Evolutionary conservation across 23 tunicate species (phyloP), one percentile per base, ranked within the genome.

Genomic region (Diplosoma virens): DNA sequence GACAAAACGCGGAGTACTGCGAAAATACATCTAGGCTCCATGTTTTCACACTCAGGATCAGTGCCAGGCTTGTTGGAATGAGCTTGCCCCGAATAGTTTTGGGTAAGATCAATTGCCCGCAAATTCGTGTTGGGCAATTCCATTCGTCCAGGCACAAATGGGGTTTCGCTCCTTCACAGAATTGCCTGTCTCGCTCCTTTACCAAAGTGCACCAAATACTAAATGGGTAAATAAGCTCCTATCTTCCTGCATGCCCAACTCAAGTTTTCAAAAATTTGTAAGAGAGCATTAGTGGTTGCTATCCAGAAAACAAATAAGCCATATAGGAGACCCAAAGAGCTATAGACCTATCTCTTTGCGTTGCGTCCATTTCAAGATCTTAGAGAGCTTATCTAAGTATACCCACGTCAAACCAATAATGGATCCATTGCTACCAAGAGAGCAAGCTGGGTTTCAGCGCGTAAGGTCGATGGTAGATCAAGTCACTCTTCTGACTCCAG

Each of bases 271-370:
- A 53, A 53, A 53, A 3, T 3, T 27, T 53, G 59, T 2, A 53
- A 27, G 4, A 53, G 24, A 53, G 59, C 59, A 27, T 22, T 27
- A 53, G 59, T 53, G 4, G 24, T 53, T 27, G 70, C 70, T 1
- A 63, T 30, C 70, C 70, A 32, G 1, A 63, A 63, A 33, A 32
- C 41, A 63, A 28, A 63, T 33, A 6, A 63, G 27, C 70, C 70
- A n/a, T 6, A 2, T 63, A 22, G 70, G 29, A 2, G 70, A 63
- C 2, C 33, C 70, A 63, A 28, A 63, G 70, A 63, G 34, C 4
- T 6, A 63, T 22, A 32, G 70, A 22, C 70, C 70, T 2, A 63
- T 63, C 41, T 63, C 70, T 28, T 4, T 63, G 33, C 33, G 26
- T 27, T 27, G 33, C 41, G 27, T 6, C 41, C 70, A 32, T 2